Conservation (phyloP, 2,113 vertebrate species). For the Pteruthius melanotis region DNA sequence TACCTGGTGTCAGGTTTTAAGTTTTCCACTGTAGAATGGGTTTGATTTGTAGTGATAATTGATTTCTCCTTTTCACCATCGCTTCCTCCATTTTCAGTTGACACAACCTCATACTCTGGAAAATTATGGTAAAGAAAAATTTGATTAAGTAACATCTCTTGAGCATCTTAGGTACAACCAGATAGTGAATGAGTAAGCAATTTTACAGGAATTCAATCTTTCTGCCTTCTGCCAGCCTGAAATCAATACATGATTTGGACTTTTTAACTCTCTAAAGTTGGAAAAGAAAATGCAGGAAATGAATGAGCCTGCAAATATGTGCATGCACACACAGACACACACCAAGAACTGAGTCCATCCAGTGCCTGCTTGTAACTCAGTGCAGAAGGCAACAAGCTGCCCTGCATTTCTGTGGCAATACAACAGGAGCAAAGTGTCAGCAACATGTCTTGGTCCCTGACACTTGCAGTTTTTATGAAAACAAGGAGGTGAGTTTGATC, state of each 20-base stretch:
- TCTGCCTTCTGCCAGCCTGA: background rate
- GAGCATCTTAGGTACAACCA: background rate
- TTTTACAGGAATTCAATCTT: background rate
- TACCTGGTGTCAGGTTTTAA: constrained; percentile 94
- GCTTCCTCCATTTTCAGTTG: constrained; percentile 81
- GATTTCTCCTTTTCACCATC: constrained; percentile 81
- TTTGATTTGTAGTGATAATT: constrained; percentile 90
- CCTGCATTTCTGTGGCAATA: background rate
- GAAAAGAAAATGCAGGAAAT: background rate
- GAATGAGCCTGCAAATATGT: background rate
- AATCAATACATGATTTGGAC: background rate
- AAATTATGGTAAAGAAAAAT: constrained; percentile 12
- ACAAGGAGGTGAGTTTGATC: background rate
- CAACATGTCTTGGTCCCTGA: background rate
- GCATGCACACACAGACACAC: background rate
- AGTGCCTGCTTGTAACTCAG: background rate
- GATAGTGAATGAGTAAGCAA: background rate
- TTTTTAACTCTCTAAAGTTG: background rate
- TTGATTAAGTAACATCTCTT: background rate
- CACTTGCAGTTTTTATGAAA: background rate
- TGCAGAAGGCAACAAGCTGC: background rate
- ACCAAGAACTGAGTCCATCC: background rate
- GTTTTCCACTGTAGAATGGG: constrained; percentile 94
- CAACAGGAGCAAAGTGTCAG: background rate
- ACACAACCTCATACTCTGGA: constrained; percentile 91